Conservation (phyloP, 2,113 vertebrate species). For the Heptranchias perlo region DNA sequence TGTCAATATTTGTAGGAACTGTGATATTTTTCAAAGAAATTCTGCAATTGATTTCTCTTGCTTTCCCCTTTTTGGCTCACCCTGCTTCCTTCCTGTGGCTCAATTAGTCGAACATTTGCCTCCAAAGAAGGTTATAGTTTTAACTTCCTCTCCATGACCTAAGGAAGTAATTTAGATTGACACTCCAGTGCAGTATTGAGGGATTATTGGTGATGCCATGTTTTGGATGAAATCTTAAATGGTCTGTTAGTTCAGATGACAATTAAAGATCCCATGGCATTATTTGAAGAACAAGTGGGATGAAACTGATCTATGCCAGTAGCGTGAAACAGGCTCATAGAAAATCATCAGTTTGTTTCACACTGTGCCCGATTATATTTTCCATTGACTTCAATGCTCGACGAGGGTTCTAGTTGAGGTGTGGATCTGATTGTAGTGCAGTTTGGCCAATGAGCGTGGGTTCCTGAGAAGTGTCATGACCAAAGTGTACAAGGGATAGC, state of each 20-base stretch:
- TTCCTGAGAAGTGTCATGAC: neutral
- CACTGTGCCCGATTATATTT: neutral
- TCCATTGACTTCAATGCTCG: neutral
- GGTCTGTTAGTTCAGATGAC: neutral
- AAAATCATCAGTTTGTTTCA: neutral
- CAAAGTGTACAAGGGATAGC: neutral
- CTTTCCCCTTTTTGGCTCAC: no score
- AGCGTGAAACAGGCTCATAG: neutral
- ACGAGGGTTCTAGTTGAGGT: neutral
- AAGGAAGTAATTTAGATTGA: neutral
- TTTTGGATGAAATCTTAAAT: neutral
- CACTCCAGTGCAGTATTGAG: neutral
- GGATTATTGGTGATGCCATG: neutral
- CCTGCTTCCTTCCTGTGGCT: neutral
- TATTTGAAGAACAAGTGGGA: neutral
- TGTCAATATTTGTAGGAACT: neutral
- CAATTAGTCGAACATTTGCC: neutral
- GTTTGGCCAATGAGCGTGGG: neutral
- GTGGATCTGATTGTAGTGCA: neutral
- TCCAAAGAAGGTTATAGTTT: neutral
- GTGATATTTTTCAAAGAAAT: neutral
- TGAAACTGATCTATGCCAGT: neutral
- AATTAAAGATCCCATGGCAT: neutral
- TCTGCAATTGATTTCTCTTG: neutral
- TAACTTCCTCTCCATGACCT: neutral